Evolutionary conservation across 2,888 invertebrate genomes (phyloP), one percentile per base, ranked within the genome.

Genomic region (Augochlorella aurata): DNA sequence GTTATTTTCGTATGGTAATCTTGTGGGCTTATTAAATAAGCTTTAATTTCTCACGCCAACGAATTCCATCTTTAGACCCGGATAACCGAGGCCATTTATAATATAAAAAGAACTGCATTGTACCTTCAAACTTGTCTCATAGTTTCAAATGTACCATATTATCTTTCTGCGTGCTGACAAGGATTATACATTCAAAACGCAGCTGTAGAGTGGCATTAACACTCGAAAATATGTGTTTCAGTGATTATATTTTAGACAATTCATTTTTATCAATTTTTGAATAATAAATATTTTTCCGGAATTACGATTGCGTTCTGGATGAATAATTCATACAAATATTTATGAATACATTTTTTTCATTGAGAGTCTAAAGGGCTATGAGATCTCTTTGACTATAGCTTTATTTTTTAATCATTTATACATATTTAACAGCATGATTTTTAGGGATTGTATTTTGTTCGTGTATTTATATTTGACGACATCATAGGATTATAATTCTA

Each of bases 351-450:
- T 74, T 47, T 67, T 74, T 70, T 49, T 74, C 50, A 81, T 67
- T 47, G 24, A 81, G 24, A 81, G 81, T 81, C 74, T 70, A 74
- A 81, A 74, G 47, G 75, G 74, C 74, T 67, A 71, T 70, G 61
- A 81, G 45, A 71, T 49, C 38, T 58, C 58, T 81, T 81, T 66
- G 69, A 45, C n/a, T 21, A 16, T 74, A 81, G 71, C 47, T 81
- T 71, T 81, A 81, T 81, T 81, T 81, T 74, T 71, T 67, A 79
- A 61, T 71, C 16, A 74, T 67, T 81, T 81, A 58, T 81, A 38
- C 38, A 80, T 72, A 81, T 74, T 81, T 70, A 71, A 79, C 5
- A 49, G 9, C 66, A 47, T 16, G 8, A 72, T 38, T 63, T 52
- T 67, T 75, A 74, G 52, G 45, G 18, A 50, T 74, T 61, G 45